These are phyloP conservation scores for Brenthis daphne DNA, from an alignment of 2,888 invertebrate species.

Conservation along the genomic window DNA sequence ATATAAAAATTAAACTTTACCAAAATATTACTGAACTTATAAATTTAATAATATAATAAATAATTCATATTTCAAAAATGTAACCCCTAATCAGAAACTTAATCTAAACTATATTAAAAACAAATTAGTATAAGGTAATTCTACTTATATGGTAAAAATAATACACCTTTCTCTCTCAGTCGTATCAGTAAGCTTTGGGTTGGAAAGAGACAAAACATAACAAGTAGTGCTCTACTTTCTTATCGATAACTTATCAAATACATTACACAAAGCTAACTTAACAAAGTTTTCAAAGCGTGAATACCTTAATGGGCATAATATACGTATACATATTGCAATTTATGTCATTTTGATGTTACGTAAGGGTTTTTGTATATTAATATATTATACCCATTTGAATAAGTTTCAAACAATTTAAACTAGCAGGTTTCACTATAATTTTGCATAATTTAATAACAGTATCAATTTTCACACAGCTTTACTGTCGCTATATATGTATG, in stretches of 20 bases:
- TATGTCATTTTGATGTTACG: too few species aligned
- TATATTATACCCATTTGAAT: too few species aligned
- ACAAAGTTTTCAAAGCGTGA: background rate
- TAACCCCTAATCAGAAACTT: background rate
- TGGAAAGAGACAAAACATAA: constrained; percentile 9
- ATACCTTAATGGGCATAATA: background rate
- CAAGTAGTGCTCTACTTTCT: constrained; percentile 14
- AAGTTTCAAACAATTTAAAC: too few species aligned
- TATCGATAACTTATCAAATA: constrained; percentile 19
- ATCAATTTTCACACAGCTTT: too few species aligned
- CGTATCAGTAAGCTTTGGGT: constrained; percentile 4
- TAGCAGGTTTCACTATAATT: too few species aligned
- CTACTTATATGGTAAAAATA: constrained; percentile 6
- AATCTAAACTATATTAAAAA: background rate
- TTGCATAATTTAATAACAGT: too few species aligned
- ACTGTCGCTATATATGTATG: too few species aligned
- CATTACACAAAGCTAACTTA: constrained; percentile 1
- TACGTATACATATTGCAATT: too few species aligned
- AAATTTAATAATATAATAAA: background rate
- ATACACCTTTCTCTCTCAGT: constrained; percentile 3
- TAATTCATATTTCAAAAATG: background rate
- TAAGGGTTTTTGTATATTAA: too few species aligned
- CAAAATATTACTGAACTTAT: too few species aligned
- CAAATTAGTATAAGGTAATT: constrained; percentile 6
- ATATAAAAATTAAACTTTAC: too few species aligned